A percentile compares a stretch with the other conserved stretches of the same genome.
Evolutionary conservation across 2,888 invertebrate genomes (phyloP).

Genomic region (Micropterix aruncella): DNA sequence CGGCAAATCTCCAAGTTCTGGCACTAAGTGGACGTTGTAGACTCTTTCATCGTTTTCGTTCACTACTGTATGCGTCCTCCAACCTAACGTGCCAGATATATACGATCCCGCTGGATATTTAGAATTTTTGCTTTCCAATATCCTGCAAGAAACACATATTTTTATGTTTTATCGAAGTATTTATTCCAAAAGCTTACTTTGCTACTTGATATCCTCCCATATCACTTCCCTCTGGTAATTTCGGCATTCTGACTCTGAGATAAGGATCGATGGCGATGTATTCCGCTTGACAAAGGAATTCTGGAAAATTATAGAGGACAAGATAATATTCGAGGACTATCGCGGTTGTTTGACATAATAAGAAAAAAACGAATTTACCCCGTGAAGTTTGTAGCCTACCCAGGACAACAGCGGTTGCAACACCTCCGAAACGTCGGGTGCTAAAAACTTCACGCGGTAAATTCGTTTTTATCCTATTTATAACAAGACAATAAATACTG

Average conservation of each 20-base stretch:
- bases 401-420: too few species aligned
- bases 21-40: constrained; percentile 25
- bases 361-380: too few species aligned
- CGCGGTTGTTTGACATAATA: neutral
- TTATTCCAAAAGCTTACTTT: constrained; percentile 29
- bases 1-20: constrained; percentile 41
- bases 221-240: constrained; percentile 30
- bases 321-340: too few species aligned
- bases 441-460: too few species aligned
- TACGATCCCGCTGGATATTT: constrained; percentile 45
- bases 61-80: constrained; percentile 45
- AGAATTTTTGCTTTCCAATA: constrained; percentile 46
- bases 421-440: too few species aligned
- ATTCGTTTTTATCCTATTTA: too few species aligned
- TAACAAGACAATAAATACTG: neutral
- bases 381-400: too few species aligned
- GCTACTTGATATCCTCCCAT: constrained; percentile 58
- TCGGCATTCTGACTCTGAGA: too few species aligned
- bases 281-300: constrained; percentile 48
- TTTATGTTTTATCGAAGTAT: too few species aligned
- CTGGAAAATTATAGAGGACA: constrained; percentile 21
- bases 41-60: constrained; percentile 25
- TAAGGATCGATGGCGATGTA: constrained; percentile 62
- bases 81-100: constrained; percentile 49
- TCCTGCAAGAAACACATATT: constrained; percentile 34